phyloP scores from a whole-genome alignment of 2,888 invertebrate species.

The Masnerella sp. region DNA sequence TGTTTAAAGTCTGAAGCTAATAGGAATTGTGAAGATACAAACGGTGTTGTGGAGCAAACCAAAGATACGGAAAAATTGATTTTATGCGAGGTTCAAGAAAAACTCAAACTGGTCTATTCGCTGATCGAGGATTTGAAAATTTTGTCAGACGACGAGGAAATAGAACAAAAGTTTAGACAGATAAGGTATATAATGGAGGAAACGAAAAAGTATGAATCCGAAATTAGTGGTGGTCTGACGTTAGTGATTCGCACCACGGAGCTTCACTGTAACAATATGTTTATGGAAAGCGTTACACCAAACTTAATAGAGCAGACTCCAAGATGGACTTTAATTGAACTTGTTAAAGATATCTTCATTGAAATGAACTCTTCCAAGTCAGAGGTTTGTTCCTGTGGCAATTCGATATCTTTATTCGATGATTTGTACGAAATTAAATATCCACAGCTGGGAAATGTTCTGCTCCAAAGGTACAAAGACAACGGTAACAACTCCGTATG shows the following conservation, averaged over 20 bases:
- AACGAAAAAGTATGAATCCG: constrained; percentile 60
- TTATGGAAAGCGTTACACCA: constrained; percentile 67
- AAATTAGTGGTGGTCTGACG: constrained; percentile 66
- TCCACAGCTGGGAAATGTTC: constrained; percentile 80
- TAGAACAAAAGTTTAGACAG: constrained; percentile 76
- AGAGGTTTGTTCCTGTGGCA: constrained; percentile 79
- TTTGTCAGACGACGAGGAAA: constrained; percentile 1
- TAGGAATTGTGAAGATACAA: not conserved
- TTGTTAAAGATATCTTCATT: constrained; percentile 80
- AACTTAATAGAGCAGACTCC: constrained; percentile 62
- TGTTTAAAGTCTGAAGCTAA: not conserved
- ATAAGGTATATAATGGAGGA: constrained; percentile 63
- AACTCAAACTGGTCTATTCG: constrained; percentile 32
- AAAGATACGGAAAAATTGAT: constrained; percentile 31
- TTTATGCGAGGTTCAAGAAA: constrained; percentile 45
- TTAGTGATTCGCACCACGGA: constrained; percentile 71
- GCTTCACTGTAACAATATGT: constrained; percentile 70
- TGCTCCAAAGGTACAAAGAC: constrained; percentile 79
- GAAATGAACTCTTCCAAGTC: constrained; percentile 79
- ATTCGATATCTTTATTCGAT: constrained; percentile 80
- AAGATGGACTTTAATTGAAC: constrained; percentile 63
- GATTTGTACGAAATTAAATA: constrained; percentile 78
- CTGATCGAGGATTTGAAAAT: constrained; percentile 29
- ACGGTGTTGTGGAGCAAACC: constrained; percentile 18
- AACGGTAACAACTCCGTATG: constrained; percentile 3